Base-by-base conservation (phyloP, 2,113 vertebrate species). In the Cebidichthys violaceus region DNA sequence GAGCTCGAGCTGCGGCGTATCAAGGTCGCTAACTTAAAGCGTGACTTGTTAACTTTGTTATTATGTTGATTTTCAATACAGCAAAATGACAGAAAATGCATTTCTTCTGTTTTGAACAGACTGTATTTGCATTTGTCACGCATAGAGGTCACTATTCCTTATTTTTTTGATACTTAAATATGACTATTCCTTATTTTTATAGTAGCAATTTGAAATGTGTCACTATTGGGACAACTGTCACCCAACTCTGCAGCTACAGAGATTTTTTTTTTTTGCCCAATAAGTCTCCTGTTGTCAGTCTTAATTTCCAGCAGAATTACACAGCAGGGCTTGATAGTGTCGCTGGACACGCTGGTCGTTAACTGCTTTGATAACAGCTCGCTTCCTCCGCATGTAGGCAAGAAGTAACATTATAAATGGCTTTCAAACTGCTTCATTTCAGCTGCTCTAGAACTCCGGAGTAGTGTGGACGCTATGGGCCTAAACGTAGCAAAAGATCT, bases 71-170 rank as follows among this genome's bases (percentile, higher is more conserved):
- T 79, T 27, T 45, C 10, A 75, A 39, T 39, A 29, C 27, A n/a
- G 27, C 20, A 64, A 18, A 75, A 76, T 22, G 2, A 31, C 1
- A 17, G 14, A 52, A 37, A 41, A 54, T 6, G 0, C 4, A 62
- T 52, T 4, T 22, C 9, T 39, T 61, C 11, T 33, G 52, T 29
- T 50, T 60, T 47, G 9, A 61, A 61, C 5, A 29, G 71, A 54
- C 10, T 72, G 4, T 27, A 39, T 41, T 72, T 77, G 39, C 41
- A 52, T 35, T 50, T 45, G 24, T 68, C 35, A 79, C 33, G 17
- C n/a, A 17, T 31, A 71, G 67, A 83, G 41, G n/a, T 54, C 54
- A 55, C 22, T 57, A 9, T 11, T 27, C n/a, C 13, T n/a, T n/a
- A n/a, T n/a, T n/a, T n/a, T n/a, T n/a, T n/a, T n/a, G n/a, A n/a